These are phyloP conservation scores for Herpailurus yagouaroundi DNA, from an alignment of 2,113 vertebrate species.

Conservation along the genomic window DNA sequence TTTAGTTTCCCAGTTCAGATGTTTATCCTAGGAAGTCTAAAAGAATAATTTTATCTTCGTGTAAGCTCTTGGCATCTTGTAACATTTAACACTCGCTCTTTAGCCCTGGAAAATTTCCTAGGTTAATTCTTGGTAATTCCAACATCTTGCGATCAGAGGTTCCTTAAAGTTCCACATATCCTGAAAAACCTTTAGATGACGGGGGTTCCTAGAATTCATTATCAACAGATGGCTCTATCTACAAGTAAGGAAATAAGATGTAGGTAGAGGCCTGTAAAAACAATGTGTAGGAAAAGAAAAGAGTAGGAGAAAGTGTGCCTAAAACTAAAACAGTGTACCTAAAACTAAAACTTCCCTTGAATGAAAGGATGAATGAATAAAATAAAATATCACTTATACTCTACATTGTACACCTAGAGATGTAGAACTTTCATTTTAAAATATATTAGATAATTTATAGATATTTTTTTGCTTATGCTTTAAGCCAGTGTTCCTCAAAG, in stretches of 20 bases:
- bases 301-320: neutral
- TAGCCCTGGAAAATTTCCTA: neutral
- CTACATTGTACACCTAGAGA: neutral
- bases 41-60: neutral
- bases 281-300: neutral
- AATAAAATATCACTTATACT: neutral
- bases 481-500: neutral
- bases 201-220: neutral
- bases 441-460: neutral
- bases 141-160: neutral
- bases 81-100: neutral
- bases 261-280: neutral
- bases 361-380: neutral
- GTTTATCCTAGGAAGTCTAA: neutral
- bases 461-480: neutral
- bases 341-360: neutral
- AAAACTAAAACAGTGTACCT: neutral
- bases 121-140: neutral
- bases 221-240: neutral
- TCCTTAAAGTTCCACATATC: neutral
- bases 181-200: neutral
- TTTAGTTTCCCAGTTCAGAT: neutral
- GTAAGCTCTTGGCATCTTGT: neutral
- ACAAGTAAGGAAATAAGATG: neutral
- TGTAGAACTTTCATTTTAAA: neutral